Conservation (phyloP, 2,797 vertebrate species). For the Percopsis omiscomaycus region DNA sequence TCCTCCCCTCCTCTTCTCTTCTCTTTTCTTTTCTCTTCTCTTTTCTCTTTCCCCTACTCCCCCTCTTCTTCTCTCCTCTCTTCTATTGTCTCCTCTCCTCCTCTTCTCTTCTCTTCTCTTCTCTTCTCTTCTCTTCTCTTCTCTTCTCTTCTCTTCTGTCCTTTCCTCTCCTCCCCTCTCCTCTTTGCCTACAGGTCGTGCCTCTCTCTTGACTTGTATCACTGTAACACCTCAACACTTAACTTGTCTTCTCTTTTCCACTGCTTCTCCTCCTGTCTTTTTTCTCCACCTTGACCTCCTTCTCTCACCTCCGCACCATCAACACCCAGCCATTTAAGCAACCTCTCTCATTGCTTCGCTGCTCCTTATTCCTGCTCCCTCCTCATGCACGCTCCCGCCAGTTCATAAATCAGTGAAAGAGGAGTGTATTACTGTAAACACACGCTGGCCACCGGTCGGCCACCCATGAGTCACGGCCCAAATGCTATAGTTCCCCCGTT, state of each 20-base stretch:
- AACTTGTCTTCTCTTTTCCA: no score
- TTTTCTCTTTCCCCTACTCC: conserved; percentile 3
- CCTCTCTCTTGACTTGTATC: no score
- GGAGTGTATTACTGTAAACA: conserved; percentile 41
- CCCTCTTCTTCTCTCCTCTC: conserved; percentile 24
- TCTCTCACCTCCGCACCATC: conserved; percentile 35
- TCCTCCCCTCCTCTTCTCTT: neutral
- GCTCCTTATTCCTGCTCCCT: conserved; percentile 49
- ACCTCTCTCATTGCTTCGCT: conserved; percentile 34
- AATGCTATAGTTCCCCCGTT: neutral
- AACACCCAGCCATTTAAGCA: conserved; percentile 39
- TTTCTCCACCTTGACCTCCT: no score
- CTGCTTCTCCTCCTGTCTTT: no score
- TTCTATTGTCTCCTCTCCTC: neutral
- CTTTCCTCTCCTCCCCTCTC: conserved; percentile 1
- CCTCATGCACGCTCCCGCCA: conserved; percentile 56
- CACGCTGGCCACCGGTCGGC: conserved; percentile 32
- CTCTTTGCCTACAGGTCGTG: neutral
- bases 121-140: neutral
- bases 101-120: neutral
- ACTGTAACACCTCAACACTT: no score
- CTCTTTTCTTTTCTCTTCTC: conserved; percentile 16
- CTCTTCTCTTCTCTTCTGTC: neutral
- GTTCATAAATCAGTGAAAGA: conserved; percentile 62
- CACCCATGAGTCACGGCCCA: conserved; percentile 45